phyloP scores from a whole-genome alignment of 2,797 vertebrate species.

The Macropus fuliginosus region DNA sequence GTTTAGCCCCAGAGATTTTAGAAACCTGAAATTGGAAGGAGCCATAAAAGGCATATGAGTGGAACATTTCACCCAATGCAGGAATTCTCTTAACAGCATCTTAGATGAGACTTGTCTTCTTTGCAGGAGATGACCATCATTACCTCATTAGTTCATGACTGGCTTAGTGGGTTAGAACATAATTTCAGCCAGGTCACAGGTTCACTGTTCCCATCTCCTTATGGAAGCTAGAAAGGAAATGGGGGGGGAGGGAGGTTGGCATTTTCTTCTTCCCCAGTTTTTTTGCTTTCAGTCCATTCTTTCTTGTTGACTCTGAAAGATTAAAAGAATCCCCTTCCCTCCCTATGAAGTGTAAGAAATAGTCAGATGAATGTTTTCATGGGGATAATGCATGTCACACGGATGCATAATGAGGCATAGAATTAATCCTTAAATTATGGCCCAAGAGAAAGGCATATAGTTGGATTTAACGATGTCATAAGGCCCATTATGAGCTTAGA shows the following conservation, averaged over 20 bases:
- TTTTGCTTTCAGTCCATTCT: neutral
- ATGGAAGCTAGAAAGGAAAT: neutral
- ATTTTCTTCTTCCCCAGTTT: neutral
- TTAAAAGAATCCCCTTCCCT: neutral
- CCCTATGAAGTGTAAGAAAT: neutral
- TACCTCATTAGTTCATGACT: neutral
- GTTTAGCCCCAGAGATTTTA: neutral
- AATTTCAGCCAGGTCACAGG: neutral
- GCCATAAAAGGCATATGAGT: neutral
- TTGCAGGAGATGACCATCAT: neutral
- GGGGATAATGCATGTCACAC: neutral
- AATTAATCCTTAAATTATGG: neutral
- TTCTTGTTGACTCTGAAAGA: neutral
- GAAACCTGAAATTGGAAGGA: neutral
- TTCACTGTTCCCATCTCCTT: neutral
- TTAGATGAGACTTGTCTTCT: neutral
- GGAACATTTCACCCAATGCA: neutral
- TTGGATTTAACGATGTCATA: neutral
- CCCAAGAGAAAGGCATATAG: neutral
- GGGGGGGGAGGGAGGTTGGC: neutral
- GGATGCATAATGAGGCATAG: neutral
- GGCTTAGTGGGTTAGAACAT: neutral
- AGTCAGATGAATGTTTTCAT: neutral
- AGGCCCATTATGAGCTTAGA: conserved; percentile 2
- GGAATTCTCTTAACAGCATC: neutral